Conservation (phyloP, 1,140 invertebrate species). For the Caenorhabditis inopinata region DNA sequence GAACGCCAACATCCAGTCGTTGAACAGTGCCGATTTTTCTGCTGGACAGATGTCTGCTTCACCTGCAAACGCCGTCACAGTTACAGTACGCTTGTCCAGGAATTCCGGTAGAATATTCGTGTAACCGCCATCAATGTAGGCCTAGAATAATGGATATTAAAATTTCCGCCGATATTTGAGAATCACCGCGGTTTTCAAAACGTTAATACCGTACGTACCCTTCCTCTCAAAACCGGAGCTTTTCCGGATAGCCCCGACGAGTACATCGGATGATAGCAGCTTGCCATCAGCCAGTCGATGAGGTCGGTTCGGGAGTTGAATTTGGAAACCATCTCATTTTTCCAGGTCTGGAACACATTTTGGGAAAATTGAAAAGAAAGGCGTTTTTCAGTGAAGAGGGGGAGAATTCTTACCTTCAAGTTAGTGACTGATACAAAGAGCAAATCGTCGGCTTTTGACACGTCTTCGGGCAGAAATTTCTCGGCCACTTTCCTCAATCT, state of each 20-base stretch:
- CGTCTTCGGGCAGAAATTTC: constrained; percentile 54
- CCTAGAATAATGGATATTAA: constrained; percentile 55
- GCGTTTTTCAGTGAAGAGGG: background rate
- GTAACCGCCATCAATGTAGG: constrained; percentile 68
- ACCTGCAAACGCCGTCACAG: constrained; percentile 50
- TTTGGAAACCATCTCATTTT: constrained; percentile 37
- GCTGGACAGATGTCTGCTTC: constrained; percentile 53
- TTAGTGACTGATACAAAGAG: constrained; percentile 59
- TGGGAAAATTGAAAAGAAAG: background rate
- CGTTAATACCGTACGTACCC: constrained; percentile 47
- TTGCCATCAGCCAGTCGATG: constrained; percentile 65
- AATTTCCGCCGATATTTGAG: no score
- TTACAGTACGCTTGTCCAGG: constrained; percentile 66
- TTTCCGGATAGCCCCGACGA: constrained; percentile 58
- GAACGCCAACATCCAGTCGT: constrained; percentile 52
- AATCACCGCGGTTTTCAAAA: background rate
- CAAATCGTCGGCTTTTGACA: constrained; percentile 48
- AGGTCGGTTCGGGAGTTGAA: constrained; percentile 4
- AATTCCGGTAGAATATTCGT: constrained; percentile 68
- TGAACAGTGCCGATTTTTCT: constrained; percentile 46
- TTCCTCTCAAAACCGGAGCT: constrained; percentile 64
- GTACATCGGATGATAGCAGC: constrained; percentile 68
- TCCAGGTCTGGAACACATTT: constrained; percentile 43
- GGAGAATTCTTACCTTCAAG: constrained; percentile 42
- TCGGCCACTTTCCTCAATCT: constrained; percentile 50